Evolutionary conservation across 2,797 vertebrate species (phyloP).

Genomic region (Pseudomugil tenellus): DNA sequence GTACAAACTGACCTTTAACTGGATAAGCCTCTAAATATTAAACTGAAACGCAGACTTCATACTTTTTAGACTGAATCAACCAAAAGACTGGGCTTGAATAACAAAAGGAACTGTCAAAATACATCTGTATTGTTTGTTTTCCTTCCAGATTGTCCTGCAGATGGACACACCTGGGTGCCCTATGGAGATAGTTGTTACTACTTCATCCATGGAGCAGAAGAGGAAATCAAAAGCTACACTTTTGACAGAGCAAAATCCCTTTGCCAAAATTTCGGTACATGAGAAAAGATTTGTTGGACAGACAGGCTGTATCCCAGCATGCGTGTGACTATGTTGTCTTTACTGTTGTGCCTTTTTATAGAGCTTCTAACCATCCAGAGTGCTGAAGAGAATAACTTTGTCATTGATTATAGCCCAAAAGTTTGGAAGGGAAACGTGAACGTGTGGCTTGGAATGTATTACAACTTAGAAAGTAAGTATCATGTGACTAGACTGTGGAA

Average conservation of each 20-base stretch:
- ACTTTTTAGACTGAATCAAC: neutral
- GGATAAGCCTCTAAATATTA: neutral
- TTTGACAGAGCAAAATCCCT: slow-evolving; percentile 68
- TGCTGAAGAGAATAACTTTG: slow-evolving; percentile 83
- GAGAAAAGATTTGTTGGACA: neutral
- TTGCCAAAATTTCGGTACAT: slow-evolving; percentile 77
- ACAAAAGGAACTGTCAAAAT: neutral
- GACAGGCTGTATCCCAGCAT: neutral
- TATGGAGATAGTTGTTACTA: slow-evolving; percentile 77
- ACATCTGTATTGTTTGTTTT: neutral
- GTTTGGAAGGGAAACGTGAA: slow-evolving; percentile 84
- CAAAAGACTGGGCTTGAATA: neutral
- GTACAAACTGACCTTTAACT: no score
- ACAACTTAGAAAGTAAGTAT: slow-evolving; percentile 86
- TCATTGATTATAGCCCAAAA: slow-evolving; percentile 80
- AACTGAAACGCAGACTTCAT: neutral
- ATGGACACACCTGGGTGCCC: slow-evolving; percentile 82
- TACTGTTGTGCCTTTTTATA: slow-evolving; percentile 33
- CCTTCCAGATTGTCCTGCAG: slow-evolving; percentile 81
- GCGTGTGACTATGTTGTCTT: neutral
- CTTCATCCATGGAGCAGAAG: slow-evolving; percentile 83
- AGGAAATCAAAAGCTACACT: slow-evolving; percentile 76
- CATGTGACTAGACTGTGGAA: slow-evolving; percentile 26
- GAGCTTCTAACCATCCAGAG: slow-evolving; percentile 87
- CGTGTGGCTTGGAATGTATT: slow-evolving; percentile 89